Evolutionary conservation across 2,888 invertebrate species (phyloP).

Genomic region (Folsomia manolachei): DNA sequence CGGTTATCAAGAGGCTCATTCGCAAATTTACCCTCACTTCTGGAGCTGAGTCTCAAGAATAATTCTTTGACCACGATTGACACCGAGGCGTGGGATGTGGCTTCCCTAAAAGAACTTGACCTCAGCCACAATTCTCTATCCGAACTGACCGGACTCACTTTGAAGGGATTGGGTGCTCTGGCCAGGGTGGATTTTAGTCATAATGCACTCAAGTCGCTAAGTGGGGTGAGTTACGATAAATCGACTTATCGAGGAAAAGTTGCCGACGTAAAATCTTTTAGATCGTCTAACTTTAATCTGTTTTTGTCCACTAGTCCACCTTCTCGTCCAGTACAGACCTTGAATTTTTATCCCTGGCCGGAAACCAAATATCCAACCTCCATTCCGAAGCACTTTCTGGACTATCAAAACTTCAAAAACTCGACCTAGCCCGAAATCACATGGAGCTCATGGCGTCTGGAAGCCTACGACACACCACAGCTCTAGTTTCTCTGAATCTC

Average conservation of each 20-base stretch:
- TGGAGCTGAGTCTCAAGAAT: slow-evolving; percentile 76
- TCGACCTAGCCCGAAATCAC: slow-evolving; percentile 73
- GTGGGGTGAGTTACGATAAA: slow-evolving; percentile 41
- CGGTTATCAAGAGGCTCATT: slow-evolving; percentile 76
- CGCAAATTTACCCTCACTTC: slow-evolving; percentile 75
- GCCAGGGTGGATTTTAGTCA: slow-evolving; percentile 50
- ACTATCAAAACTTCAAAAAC: slow-evolving; percentile 69
- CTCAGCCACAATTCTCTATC: slow-evolving; percentile 72
- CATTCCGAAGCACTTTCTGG: slow-evolving; percentile 72
- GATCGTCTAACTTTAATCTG: too few relatives aligned
- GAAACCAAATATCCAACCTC: slow-evolving; percentile 67
- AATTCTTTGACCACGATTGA: slow-evolving; percentile 72
- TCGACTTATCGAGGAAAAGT: too few relatives aligned
- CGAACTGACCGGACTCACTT: slow-evolving; percentile 55
- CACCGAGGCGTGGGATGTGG: slow-evolving; percentile 44
- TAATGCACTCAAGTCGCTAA: slow-evolving; percentile 49
- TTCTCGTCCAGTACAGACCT: slow-evolving; percentile 43
- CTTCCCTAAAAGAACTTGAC: slow-evolving; percentile 65
- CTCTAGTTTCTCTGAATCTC: slow-evolving; percentile 74
- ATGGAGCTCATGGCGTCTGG: slow-evolving; percentile 69
- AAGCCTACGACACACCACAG: slow-evolving; percentile 70
- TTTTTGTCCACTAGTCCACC: slow-evolving; percentile 7
- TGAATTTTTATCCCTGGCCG: slow-evolving; percentile 66
- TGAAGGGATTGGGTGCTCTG: slow-evolving; percentile 49
- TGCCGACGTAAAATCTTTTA: not conserved